Evolutionary conservation across 2,113 vertebrate genomes (phyloP).

Genomic region (Fulica atra): DNA sequence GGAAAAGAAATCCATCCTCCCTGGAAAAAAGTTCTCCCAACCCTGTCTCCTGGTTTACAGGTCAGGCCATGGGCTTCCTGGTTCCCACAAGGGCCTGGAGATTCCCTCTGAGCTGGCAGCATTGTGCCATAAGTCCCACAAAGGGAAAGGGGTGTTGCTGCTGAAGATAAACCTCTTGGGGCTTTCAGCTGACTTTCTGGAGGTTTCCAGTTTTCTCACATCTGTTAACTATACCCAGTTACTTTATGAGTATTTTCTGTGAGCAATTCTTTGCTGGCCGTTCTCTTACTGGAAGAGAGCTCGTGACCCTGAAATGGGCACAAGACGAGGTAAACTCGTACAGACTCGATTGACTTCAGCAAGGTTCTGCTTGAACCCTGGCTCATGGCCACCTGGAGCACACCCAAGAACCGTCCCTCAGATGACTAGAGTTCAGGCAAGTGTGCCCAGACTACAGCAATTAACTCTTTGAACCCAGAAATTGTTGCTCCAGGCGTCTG

Average conservation of each 20-base stretch:
- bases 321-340: not conserved
- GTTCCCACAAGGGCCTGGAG: not conserved
- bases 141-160: not conserved
- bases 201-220: not conserved
- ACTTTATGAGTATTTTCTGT: not conserved
- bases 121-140: not conserved
- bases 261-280: not conserved
- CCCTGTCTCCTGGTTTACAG: not conserved
- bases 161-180: not conserved
- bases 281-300: not conserved
- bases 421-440: not conserved
- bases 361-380: not conserved
- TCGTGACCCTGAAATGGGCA: not conserved
- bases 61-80: not conserved
- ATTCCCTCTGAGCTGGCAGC: not conserved
- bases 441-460: not conserved
- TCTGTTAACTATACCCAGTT: not conserved
- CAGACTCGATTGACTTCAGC: not conserved
- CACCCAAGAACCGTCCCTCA: not conserved
- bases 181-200: not conserved
- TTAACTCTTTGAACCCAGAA: not conserved
- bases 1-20: not conserved
- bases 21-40: not conserved
- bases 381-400: not conserved
- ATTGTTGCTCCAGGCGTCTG: not conserved